A percentile compares a stretch with the other conserved stretches of the same genome.
Conservation (phyloP, 1,140 invertebrate species). For the Drosophila kanapiae region DNA sequence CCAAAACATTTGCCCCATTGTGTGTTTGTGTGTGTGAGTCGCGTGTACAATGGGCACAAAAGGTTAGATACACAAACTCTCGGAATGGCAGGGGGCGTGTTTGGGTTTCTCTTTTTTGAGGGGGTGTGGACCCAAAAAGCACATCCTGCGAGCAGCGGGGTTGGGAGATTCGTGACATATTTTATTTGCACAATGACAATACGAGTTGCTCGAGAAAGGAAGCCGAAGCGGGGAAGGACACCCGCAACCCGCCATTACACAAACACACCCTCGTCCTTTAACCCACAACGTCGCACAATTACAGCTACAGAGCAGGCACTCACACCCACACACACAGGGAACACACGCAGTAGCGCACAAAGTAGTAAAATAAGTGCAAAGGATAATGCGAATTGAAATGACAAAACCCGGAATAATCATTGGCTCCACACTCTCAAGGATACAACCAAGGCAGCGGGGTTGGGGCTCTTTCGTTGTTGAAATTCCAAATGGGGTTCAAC, state of each 20-base stretch:
- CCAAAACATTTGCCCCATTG: constrained; percentile 64
- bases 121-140: constrained; percentile 46
- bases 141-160: constrained; percentile 31
- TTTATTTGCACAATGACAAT: constrained; percentile 85
- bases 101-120: constrained; percentile 31
- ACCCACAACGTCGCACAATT: constrained; percentile 38
- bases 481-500: background rate
- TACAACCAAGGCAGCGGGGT: background rate
- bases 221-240: constrained; percentile 21
- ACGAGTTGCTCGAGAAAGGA: constrained; percentile 69
- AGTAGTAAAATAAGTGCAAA: constrained; percentile 84
- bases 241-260: constrained; percentile 72
- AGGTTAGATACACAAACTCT: constrained; percentile 65
- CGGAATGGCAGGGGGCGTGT: constrained; percentile 61
- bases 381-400: constrained; percentile 85
- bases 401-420: constrained; percentile 84
- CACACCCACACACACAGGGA: constrained; percentile 1
- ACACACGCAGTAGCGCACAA: constrained; percentile 62
- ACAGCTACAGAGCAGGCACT: constrained; percentile 25
- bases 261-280: constrained; percentile 60
- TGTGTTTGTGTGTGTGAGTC: constrained; percentile 33
- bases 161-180: constrained; percentile 83
- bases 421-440: constrained; percentile 66
- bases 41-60: constrained; percentile 75
- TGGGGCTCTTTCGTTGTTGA: background rate